Conservation (phyloP, 2,888 invertebrate species). For the Ligdia adustata region DNA sequence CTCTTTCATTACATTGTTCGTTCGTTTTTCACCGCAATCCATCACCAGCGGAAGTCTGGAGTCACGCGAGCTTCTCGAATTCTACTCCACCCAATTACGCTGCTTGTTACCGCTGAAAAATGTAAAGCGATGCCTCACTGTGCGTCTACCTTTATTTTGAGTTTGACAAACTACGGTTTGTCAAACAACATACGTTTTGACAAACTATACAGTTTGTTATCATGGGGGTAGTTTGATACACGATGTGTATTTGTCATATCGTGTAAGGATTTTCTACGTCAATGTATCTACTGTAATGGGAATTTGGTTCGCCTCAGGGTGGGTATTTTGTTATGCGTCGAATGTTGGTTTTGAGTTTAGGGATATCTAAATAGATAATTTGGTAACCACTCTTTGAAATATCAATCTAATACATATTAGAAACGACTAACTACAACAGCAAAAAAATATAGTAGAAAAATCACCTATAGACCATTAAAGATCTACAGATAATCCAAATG, state of each 20-base stretch:
- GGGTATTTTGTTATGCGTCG: no score
- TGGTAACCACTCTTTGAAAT: no score
- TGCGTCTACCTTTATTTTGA: not conserved
- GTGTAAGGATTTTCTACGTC: no score
- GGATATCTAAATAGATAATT: no score
- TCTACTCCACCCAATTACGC: conserved; percentile 65
- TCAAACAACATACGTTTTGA: no score
- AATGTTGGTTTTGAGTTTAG: no score
- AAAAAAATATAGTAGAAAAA: no score
- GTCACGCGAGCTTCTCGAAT: conserved; percentile 65
- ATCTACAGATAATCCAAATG: no score
- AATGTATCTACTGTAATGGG: conserved; percentile 1
- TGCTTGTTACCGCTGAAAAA: conserved; percentile 73
- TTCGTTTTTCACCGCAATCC: conserved; percentile 38
- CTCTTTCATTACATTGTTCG: not conserved
- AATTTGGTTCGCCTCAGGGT: not conserved
- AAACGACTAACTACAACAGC: no score
- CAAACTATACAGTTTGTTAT: conserved; percentile 14
- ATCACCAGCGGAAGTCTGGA: conserved; percentile 36
- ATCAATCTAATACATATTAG: no score
- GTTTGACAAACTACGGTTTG: conserved; percentile 15
- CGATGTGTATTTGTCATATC: not conserved
- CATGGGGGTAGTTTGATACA: conserved; percentile 6
- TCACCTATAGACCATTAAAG: no score
- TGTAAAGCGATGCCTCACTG: conserved; percentile 48